Base-by-base conservation (phyloP, 2,113 vertebrate genomes). In the Syrrhaptes paradoxus region DNA sequence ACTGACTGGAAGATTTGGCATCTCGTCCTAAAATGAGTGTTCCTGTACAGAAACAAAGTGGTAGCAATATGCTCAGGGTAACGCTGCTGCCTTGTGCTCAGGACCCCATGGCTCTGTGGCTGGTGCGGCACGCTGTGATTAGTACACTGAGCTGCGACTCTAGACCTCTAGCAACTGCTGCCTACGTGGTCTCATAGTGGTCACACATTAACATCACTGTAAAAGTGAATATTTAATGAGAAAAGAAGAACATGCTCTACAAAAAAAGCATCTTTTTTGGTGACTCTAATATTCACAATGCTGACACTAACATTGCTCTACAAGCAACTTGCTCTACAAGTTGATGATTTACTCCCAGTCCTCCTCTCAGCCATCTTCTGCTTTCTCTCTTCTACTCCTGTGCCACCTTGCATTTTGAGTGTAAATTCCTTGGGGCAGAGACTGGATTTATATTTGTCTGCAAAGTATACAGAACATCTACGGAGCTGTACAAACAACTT, bases 91-190 rank as follows among this genome's bases (percentile, higher is more conserved):
- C 77, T 80, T 32, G 17, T 62, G 72, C 92, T 91, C 72, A 76
- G 84, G 86, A 57, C 34, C 62, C 84, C 8, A 65, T 3, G 46
- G 75, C 61, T 93, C 55, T 49, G 78, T 55, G 78, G 85, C 72
- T 94, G 62, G 2, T 34, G 62, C 46, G 5, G 81, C 8, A 9
- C 28, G 7, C 88, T 70, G 52, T 41, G 46, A 90, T 91, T 78
- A 89, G 72, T 36, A 58, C 73, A 17, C 59, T 67, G 72, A 93
- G 86, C 74, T 68, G 61, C 3, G n/a, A 89, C 87, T 85, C 87
- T 17, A 70, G 79, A 90, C 88, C 91, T 95, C 84, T 41, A 78
- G 92, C 83, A 95, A 95, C 67, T 92, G 93, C 79, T 87, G 4
- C 55, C 82, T 93, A 46, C 58, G 9, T 13, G 74, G 72, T 68